phyloP scores from a whole-genome alignment of 2,113 vertebrate genomes.

The Laticauda colubrina region DNA sequence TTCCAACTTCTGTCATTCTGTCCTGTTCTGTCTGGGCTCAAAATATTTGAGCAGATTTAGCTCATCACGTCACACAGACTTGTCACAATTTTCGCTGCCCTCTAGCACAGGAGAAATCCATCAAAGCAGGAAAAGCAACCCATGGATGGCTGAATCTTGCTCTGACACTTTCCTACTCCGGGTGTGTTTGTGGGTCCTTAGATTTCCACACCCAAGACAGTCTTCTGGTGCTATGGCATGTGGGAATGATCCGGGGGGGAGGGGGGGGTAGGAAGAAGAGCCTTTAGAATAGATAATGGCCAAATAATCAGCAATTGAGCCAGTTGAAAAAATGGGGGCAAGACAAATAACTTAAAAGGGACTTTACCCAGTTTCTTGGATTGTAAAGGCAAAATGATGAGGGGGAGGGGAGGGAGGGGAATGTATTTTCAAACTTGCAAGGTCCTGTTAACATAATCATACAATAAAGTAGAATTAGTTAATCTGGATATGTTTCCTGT shows the following conservation, averaged over 20 bases:
- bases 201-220: not conserved
- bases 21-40: not conserved
- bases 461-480: not conserved
- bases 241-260: not conserved
- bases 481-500: not conserved
- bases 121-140: not conserved
- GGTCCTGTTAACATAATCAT: not conserved
- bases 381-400: not conserved
- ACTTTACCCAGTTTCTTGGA: not conserved
- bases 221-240: not conserved
- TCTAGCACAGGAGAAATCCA: not conserved
- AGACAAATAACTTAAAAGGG: not conserved
- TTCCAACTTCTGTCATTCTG: too few species aligned
- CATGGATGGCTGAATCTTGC: not conserved
- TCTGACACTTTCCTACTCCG: not conserved
- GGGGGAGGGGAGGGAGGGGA: not conserved
- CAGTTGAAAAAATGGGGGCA: rapidly evolving
- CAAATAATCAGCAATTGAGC: not conserved
- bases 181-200: not conserved
- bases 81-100: not conserved
- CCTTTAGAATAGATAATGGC: too few species aligned
- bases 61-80: not conserved
- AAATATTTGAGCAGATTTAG: not conserved
- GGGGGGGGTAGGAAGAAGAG: not conserved
- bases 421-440: not conserved